Conservation (phyloP, 2,797 vertebrate genomes). For the Taeniopygia guttata region DNA sequence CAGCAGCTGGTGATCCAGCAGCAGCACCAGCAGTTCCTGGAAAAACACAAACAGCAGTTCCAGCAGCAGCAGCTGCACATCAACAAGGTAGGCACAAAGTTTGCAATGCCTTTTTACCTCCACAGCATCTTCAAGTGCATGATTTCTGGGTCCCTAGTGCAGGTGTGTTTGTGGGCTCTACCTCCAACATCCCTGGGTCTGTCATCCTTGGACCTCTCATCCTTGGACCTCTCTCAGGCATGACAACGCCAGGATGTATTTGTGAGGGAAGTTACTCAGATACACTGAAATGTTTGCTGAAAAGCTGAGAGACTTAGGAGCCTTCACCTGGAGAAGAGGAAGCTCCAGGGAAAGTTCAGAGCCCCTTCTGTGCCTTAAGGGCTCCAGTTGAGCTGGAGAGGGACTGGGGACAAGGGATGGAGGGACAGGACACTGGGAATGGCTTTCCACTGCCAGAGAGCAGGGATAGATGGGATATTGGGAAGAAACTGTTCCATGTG, state of each 20-base stretch:
- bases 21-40: conserved; percentile 99
- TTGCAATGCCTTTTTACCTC: not conserved
- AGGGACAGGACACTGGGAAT: not conserved
- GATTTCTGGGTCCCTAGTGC: fast-evolving
- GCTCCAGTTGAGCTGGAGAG: not conserved
- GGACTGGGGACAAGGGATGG: fast-evolving
- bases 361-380: not conserved
- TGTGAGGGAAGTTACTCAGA: not conserved
- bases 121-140: fast-evolving
- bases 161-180: not conserved
- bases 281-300: not conserved
- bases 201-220: not conserved
- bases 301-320: not conserved
- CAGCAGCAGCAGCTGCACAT: conserved; percentile 95
- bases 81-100: conserved; percentile 83
- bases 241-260: not conserved
- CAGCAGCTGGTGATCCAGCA: conserved; percentile 99
- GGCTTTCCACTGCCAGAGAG: not conserved
- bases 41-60: conserved; percentile 99
- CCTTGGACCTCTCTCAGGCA: not conserved
- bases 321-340: not conserved
- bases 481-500: fast-evolving
- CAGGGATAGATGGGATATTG: fast-evolving
- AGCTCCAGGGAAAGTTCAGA: not conserved
- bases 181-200: not conserved